phyloP scores from a whole-genome alignment of 2,888 invertebrate genomes.

The Sinhomidia bicolor region DNA sequence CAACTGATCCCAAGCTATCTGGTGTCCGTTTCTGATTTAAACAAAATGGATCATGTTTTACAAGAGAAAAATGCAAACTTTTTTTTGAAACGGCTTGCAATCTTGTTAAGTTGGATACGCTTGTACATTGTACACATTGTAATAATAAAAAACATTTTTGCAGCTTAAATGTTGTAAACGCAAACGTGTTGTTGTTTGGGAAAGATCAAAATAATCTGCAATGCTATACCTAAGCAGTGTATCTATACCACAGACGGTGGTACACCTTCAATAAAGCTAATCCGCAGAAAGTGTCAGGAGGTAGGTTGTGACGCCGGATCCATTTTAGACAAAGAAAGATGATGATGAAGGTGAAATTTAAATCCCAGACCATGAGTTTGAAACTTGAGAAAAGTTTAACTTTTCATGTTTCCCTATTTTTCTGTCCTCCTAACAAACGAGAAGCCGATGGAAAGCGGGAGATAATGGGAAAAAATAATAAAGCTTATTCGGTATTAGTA shows the following conservation, averaged over 20 bases:
- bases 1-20: not conserved
- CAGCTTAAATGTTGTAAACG: too few relatives aligned
- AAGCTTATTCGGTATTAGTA: too few relatives aligned
- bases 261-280: not conserved
- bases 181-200: not conserved
- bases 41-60: too few relatives aligned
- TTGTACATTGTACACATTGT: too few relatives aligned
- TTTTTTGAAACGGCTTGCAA: not conserved
- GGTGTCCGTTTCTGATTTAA: not conserved
- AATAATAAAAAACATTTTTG: too few relatives aligned
- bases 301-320: too few relatives aligned
- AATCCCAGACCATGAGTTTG: conserved; percentile 35
- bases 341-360: conserved; percentile 14
- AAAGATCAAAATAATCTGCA: not conserved
- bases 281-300: not conserved
- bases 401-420: conserved; percentile 20
- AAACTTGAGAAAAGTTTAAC: conserved; percentile 52
- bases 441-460: not conserved
- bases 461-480: not conserved
- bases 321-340: not conserved
- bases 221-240: not conserved
- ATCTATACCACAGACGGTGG: not conserved
- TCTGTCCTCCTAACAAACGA: not conserved
- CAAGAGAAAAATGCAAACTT: not conserved
- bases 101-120: too few relatives aligned